These are phyloP conservation scores for Halocaridina rubra DNA, from an alignment of 2,888 invertebrate genomes.

Conservation along the genomic window DNA sequence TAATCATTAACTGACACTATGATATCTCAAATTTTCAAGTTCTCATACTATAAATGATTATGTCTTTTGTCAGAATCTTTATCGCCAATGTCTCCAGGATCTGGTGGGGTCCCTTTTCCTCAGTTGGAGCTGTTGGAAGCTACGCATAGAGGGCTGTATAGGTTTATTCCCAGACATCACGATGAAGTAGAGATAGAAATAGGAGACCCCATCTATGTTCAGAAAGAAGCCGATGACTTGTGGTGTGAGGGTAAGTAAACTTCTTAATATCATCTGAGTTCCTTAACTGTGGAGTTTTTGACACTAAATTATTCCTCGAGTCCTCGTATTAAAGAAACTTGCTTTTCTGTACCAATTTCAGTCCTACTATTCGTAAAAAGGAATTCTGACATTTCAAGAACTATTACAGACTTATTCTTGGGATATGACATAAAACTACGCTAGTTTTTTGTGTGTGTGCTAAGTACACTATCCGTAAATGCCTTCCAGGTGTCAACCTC, in stretches of 20 bases:
- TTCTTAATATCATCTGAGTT: no score
- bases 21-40: no score
- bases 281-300: no score
- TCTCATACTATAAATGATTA: no score
- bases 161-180: slow-evolving; percentile 93
- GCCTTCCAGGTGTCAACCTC: slow-evolving; percentile 84
- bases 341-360: no score
- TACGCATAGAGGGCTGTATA: slow-evolving; percentile 94
- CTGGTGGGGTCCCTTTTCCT: slow-evolving; percentile 78
- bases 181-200: slow-evolving; percentile 97
- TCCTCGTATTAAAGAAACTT: no score
- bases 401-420: neutral
- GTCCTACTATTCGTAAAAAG: no score
- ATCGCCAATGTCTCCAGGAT: slow-evolving; percentile 57
- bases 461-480: no score
- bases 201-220: slow-evolving; percentile 96
- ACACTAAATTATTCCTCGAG: no score
- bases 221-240: slow-evolving; percentile 76
- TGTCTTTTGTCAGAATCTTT: slow-evolving; percentile 15
- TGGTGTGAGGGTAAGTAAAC: slow-evolving; percentile 58
- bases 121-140: slow-evolving; percentile 89
- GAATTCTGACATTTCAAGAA: no score
- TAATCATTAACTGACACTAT: no score
- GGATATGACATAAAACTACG: neutral
- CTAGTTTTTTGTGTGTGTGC: neutral